These are phyloP conservation scores for Ceratosolen solmsi DNA, from an alignment of 1,140 invertebrate genomes.

Conservation along the genomic window DNA sequence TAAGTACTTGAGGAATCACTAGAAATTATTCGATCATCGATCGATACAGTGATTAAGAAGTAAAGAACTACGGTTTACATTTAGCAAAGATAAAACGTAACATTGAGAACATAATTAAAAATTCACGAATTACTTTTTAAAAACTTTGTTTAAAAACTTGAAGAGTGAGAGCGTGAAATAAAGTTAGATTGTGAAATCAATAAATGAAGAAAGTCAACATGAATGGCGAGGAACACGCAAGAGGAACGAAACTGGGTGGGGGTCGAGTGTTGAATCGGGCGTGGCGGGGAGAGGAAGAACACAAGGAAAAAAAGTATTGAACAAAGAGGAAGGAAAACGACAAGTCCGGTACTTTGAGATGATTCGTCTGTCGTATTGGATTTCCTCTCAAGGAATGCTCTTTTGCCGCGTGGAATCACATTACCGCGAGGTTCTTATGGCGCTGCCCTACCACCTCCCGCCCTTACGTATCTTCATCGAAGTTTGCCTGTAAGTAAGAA, in stretches of 20 bases:
- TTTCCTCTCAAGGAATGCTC: constrained; percentile 37
- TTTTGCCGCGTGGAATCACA: constrained; percentile 38
- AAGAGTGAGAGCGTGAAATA: background rate
- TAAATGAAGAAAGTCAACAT: constrained; percentile 19
- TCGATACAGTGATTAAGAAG: too few relatives aligned
- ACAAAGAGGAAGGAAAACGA: constrained; percentile 17
- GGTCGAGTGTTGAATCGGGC: background rate
- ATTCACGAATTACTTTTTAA: background rate
- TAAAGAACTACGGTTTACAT: too few relatives aligned
- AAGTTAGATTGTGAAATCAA: constrained; percentile 4
- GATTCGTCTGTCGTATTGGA: constrained; percentile 44
- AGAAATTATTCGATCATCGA: too few relatives aligned
- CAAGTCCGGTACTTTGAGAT: constrained; percentile 35
- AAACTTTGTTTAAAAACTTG: background rate
- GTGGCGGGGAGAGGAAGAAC: background rate
- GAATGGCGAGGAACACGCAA: background rate
- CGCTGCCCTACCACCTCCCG: background rate
- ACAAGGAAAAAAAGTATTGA: background rate
- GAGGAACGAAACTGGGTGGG: background rate
- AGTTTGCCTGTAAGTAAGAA: constrained; percentile 34
- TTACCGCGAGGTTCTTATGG: constrained; percentile 8
- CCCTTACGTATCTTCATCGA: constrained; percentile 14
- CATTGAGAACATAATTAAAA: background rate
- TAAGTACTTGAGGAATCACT: too few relatives aligned
- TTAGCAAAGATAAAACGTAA: background rate